Evolutionary conservation across 2,888 invertebrate species (phyloP).

Genomic region (Metopia argyrocephala): DNA sequence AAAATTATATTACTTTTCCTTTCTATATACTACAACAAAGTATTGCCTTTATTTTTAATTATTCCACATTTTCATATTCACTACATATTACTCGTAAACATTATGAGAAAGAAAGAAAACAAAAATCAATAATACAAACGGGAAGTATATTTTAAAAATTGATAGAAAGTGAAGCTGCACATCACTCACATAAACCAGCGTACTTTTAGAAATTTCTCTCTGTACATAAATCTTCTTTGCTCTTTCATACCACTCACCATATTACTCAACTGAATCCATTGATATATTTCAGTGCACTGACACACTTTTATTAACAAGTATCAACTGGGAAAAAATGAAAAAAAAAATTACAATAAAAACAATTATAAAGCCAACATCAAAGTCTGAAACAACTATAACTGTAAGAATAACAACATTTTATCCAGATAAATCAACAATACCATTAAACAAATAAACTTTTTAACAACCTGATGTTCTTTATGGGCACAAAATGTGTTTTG

Average conservation of each 20-base stretch:
- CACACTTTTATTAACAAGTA: constrained; percentile 62
- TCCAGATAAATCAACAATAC: constrained; percentile 27
- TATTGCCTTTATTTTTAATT: background rate
- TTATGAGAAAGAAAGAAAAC: constrained; percentile 14
- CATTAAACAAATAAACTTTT: constrained; percentile 45
- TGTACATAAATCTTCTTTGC: too few relatives aligned
- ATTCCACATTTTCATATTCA: constrained; percentile 16
- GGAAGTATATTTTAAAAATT: constrained; percentile 34
- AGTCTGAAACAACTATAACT: constrained; percentile 11
- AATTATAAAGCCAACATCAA: constrained; percentile 4
- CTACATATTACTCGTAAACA: too few relatives aligned
- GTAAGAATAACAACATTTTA: background rate
- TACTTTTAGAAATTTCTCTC: too few relatives aligned
- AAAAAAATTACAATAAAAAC: constrained; percentile 15
- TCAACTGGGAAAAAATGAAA: constrained; percentile 30
- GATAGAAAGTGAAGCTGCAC: background rate
- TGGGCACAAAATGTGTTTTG: background rate
- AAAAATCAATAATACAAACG: constrained; percentile 48
- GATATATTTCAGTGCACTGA: constrained; percentile 62
- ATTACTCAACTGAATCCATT: constrained; percentile 51
- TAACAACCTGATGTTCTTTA: constrained; percentile 21
- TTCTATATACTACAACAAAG: background rate
- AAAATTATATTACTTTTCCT: background rate
- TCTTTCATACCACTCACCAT: constrained; percentile 31
- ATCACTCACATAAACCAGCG: background rate